Conservation (phyloP, 1,140 invertebrate species). For the Globodera ellingtonae region DNA sequence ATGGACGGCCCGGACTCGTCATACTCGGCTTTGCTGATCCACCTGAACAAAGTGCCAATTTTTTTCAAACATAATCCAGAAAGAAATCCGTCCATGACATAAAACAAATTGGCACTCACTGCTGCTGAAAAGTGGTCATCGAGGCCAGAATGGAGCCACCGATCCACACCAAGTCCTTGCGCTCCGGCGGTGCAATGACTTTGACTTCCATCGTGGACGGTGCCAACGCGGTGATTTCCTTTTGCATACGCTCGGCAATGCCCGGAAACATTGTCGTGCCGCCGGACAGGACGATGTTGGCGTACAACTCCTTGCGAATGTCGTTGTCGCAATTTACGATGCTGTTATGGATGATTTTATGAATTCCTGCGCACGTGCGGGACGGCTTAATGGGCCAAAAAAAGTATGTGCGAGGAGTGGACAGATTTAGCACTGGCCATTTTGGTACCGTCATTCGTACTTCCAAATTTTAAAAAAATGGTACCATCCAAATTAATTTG, state of each 20-base stretch:
- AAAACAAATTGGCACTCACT: no score
- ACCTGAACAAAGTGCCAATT: no score
- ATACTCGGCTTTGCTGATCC: no score
- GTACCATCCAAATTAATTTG: no score
- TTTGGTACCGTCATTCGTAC: not conserved
- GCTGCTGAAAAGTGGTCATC: conserved; percentile 80
- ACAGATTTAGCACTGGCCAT: no score
- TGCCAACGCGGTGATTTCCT: conserved; percentile 78
- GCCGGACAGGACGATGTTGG: conserved; percentile 88
- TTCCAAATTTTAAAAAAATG: no score
- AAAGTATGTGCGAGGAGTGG: not conserved
- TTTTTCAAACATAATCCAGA: no score
- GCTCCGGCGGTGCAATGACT: conserved; percentile 83
- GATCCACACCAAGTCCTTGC: conserved; percentile 88
- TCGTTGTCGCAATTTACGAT: conserved; percentile 95
- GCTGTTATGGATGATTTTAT: conserved; percentile 91
- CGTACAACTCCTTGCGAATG: conserved; percentile 86
- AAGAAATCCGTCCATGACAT: no score
- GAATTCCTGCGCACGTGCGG: conserved; percentile 78
- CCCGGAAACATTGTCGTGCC: conserved; percentile 96
- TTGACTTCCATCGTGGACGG: conserved; percentile 79
- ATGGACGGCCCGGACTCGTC: no score
- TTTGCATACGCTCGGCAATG: no score
- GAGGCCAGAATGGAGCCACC: conserved; percentile 81
- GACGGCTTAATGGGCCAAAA: conserved; percentile 46